Percentiles rank a stretch among this genome's conserved stretches.
These are phyloP conservation scores for Hirtodrosophila trivittata DNA, from an alignment of 2,888 invertebrate genomes.

Conservation along the genomic window DNA sequence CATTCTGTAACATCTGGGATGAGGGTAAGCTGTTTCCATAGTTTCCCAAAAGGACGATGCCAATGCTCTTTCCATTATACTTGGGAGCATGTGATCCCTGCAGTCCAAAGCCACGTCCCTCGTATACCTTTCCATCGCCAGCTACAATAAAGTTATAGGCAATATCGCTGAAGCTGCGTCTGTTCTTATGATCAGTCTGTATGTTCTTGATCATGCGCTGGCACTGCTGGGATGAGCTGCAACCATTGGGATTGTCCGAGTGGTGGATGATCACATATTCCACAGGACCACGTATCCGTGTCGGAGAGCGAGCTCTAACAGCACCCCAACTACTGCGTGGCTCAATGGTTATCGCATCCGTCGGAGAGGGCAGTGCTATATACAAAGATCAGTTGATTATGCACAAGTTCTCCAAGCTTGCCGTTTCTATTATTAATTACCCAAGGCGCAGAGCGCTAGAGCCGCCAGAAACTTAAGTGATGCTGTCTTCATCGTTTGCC, in stretches of 20 bases:
- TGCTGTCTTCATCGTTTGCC: slow-evolving; percentile 37
- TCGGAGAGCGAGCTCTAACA: slow-evolving; percentile 83
- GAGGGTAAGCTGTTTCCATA: slow-evolving; percentile 85
- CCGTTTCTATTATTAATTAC: slow-evolving; percentile 54
- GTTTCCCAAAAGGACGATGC: slow-evolving; percentile 88
- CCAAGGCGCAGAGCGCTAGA: slow-evolving; percentile 48
- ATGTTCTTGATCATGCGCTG: slow-evolving; percentile 86
- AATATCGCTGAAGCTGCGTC: slow-evolving; percentile 88
- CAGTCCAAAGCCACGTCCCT: slow-evolving; percentile 88
- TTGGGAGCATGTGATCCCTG: slow-evolving; percentile 89
- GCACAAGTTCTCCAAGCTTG: not conserved
- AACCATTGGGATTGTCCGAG: slow-evolving; percentile 87
- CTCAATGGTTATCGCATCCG: slow-evolving; percentile 68
- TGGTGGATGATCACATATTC: slow-evolving; percentile 89
- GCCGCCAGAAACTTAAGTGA: slow-evolving; percentile 43
- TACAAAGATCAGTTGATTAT: slow-evolving; percentile 4
- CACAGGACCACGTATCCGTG: slow-evolving; percentile 85
- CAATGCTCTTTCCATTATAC: slow-evolving; percentile 88
- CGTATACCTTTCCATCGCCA: slow-evolving; percentile 89
- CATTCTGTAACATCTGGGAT: slow-evolving; percentile 86
- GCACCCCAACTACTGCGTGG: slow-evolving; percentile 86
- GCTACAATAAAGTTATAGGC: slow-evolving; percentile 90
- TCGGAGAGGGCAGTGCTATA: slow-evolving; percentile 29
- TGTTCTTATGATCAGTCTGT: slow-evolving; percentile 87
- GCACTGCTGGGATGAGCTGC: slow-evolving; percentile 85